Evolutionary conservation across 2,113 vertebrate species (phyloP).

Genomic region (Aspiorhynchus laticeps): DNA sequence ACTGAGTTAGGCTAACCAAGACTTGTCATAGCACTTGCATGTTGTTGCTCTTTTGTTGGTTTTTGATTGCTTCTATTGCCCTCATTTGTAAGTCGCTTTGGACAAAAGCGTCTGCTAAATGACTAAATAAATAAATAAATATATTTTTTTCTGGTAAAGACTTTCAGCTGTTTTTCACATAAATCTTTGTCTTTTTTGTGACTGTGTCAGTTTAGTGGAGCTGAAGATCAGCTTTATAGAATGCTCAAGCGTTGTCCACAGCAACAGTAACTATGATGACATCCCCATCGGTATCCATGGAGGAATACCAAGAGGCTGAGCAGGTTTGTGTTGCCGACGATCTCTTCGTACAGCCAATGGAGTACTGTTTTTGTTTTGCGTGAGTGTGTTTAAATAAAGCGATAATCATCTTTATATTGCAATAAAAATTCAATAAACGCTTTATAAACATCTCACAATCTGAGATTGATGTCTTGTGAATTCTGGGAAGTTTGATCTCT

Average conservation of each 20-base stretch:
- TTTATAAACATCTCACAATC: not conserved
- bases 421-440: not conserved
- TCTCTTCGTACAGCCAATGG: not conserved
- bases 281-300: slow-evolving; percentile 62
- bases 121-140: no score
- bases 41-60: no score
- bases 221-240: slow-evolving; percentile 49
- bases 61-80: no score
- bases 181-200: slow-evolving; percentile 16
- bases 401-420: no score
- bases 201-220: slow-evolving; percentile 44
- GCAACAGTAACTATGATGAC: slow-evolving; percentile 64
- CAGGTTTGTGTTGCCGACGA: slow-evolving; percentile 51
- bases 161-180: not conserved
- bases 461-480: slow-evolving; percentile 15
- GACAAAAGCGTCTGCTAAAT: no score
- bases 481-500: slow-evolving; percentile 25
- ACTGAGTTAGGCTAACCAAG: no score
- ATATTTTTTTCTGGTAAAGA: not conserved
- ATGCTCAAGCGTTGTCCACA: slow-evolving; percentile 54
- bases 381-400: not conserved
- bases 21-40: no score
- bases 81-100: no score
- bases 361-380: not conserved
- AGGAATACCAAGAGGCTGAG: slow-evolving; percentile 61